A percentile compares a stretch with the other conserved stretches of the same genome.
These are phyloP conservation scores for Scaptomyza reducta DNA, from an alignment of 2,888 invertebrate species.

Conservation along the genomic window DNA sequence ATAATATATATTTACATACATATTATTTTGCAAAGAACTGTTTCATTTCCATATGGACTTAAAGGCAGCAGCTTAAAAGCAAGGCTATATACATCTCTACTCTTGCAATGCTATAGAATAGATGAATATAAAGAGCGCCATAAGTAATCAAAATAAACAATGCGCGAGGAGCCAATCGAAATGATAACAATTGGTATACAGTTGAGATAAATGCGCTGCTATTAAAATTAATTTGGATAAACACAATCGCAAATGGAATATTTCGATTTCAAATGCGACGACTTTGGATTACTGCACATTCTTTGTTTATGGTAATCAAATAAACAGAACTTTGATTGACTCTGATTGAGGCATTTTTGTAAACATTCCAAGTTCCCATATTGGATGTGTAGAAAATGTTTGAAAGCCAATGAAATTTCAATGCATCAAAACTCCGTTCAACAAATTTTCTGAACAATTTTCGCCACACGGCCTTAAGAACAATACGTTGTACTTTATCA, in stretches of 20 bases:
- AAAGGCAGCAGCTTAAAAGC: constrained; percentile 10
- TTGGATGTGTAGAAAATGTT: not conserved
- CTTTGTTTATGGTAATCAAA: constrained; percentile 33
- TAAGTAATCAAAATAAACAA: constrained; percentile 33
- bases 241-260: constrained; percentile 31
- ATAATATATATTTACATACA: constrained; percentile 1
- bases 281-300: constrained; percentile 13
- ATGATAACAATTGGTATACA: constrained; percentile 14
- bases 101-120: not conserved
- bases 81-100: not conserved
- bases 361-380: not conserved
- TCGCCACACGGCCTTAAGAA: no score
- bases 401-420: not conserved
- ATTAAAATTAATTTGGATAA: constrained; percentile 37
- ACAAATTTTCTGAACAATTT: no score
- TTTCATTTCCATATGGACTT: constrained; percentile 23
- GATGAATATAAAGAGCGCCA: constrained; percentile 1
- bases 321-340: constrained; percentile 33
- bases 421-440: no score
- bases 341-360: not conserved
- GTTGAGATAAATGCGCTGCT: constrained; percentile 8
- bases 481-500: not conserved
- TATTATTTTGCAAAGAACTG: constrained; percentile 16
- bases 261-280: constrained; percentile 11
- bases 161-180: constrained; percentile 6